Evolutionary conservation across 2,888 invertebrate species (phyloP).

Genomic region (Amaurobius ferox): DNA sequence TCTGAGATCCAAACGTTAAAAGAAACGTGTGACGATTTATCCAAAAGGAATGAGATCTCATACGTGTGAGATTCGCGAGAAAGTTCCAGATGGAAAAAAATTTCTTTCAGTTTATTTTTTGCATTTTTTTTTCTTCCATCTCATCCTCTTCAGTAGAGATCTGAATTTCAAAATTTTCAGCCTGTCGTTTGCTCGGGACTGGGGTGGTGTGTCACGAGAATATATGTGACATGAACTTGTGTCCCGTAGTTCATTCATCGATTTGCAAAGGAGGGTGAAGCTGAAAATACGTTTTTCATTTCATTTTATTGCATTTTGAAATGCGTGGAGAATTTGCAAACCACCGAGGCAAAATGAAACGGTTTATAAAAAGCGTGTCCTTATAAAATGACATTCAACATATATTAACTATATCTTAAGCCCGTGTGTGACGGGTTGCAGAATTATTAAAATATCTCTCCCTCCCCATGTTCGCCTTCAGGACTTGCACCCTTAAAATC

Average conservation of each 20-base stretch:
- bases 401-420: too few relatives aligned
- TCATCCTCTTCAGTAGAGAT: constrained; percentile 36
- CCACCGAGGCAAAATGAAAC: too few relatives aligned
- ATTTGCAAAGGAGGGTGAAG: constrained; percentile 40
- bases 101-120: constrained; percentile 31
- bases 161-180: constrained; percentile 67
- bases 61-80: constrained; percentile 35
- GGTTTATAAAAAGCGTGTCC: too few relatives aligned
- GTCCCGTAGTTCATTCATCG: constrained; percentile 66
- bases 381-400: too few relatives aligned
- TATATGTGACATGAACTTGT: constrained; percentile 67
- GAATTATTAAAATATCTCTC: too few relatives aligned
- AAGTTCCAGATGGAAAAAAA: constrained; percentile 53
- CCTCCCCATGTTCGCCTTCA: too few relatives aligned
- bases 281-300: constrained; percentile 49
- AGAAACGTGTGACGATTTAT: constrained; percentile 69
- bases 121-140: constrained; percentile 21
- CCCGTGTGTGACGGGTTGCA: too few relatives aligned
- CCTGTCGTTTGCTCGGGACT: constrained; percentile 52
- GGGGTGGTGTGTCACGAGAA: constrained; percentile 29
- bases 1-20: constrained; percentile 49
- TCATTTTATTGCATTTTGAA: constrained; percentile 30
- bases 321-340: too few relatives aligned
- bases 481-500: too few relatives aligned
- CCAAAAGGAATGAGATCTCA: constrained; percentile 46